phyloP scores from a whole-genome alignment of 2,113 vertebrate genomes.

The Phyllopteryx taeniolatus region DNA sequence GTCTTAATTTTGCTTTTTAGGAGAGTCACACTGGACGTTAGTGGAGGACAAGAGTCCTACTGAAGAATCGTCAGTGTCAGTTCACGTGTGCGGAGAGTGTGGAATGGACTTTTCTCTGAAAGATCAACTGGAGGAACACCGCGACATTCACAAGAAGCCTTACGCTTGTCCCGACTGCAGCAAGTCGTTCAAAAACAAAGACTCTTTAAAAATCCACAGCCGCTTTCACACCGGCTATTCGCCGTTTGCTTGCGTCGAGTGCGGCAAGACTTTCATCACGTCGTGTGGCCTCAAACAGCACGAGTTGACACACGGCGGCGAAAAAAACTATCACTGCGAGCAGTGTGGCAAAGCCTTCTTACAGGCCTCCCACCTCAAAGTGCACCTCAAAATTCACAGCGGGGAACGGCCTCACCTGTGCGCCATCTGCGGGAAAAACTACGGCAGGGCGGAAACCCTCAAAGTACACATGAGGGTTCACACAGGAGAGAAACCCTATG shows the following conservation, averaged over 20 bases:
- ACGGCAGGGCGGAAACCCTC: constrained; percentile 28
- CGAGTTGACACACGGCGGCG: constrained; percentile 16
- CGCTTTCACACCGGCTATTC: constrained; percentile 33
- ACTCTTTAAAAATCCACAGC: constrained; percentile 40
- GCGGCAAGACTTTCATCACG: constrained; percentile 32
- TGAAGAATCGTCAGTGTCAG: constrained; percentile 9
- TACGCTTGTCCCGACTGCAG: constrained; percentile 53
- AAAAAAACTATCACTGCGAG: constrained; percentile 40
- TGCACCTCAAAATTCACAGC: constrained; percentile 38
- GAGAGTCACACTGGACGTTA: constrained; percentile 34
- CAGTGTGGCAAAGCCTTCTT: constrained; percentile 39
- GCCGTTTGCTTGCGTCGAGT: constrained; percentile 32
- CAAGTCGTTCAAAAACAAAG: constrained; percentile 64
- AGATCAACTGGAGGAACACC: constrained; percentile 40
- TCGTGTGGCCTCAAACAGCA: constrained; percentile 28
- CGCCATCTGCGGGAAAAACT: constrained; percentile 44
- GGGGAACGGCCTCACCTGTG: constrained; percentile 42
- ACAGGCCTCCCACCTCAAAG: constrained; percentile 23
- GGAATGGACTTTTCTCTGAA: constrained; percentile 47
- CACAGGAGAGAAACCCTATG: constrained; percentile 60
- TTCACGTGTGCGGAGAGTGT: constrained; percentile 46
- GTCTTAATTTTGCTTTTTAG: constrained; percentile 13
- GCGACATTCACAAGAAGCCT: constrained; percentile 35
- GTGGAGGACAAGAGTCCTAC: constrained; percentile 12
- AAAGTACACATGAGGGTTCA: constrained; percentile 46